Conservation (phyloP, 1,140 invertebrate species). For the Drosophila fuyamai region DNA sequence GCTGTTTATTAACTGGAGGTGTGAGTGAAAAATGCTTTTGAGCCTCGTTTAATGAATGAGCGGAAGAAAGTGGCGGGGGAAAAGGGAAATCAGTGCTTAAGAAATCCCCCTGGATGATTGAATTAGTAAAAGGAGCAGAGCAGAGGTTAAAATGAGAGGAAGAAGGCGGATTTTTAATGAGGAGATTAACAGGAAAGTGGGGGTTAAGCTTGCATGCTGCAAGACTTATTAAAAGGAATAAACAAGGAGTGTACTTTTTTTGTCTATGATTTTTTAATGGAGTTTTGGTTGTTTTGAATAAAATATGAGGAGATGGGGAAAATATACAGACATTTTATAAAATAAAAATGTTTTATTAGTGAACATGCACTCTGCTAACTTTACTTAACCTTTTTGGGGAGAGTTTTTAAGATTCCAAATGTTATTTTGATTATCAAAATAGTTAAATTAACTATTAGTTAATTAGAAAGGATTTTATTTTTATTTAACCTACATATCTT, state of each 20-base stretch:
- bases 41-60: conserved; percentile 50
- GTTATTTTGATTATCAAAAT: too few relatives aligned
- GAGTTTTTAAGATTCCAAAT: too few relatives aligned
- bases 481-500: too few relatives aligned
- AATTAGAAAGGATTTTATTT: too few relatives aligned
- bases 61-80: conserved; percentile 11
- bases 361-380: too few relatives aligned
- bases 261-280: neutral
- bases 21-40: conserved; percentile 40
- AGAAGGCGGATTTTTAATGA: conserved; percentile 39
- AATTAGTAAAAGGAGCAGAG: conserved; percentile 30
- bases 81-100: conserved; percentile 24
- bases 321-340: too few relatives aligned
- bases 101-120: conserved; percentile 39
- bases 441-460: too few relatives aligned
- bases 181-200: conserved; percentile 35
- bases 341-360: too few relatives aligned
- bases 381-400: too few relatives aligned
- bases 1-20: conserved; percentile 52
- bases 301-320: too few relatives aligned
- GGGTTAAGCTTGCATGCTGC: conserved; percentile 3
- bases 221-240: conserved; percentile 23
- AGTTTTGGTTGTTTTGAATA: too few relatives aligned
- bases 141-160: conserved; percentile 17
- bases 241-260: conserved; percentile 8